phyloP scores from a whole-genome alignment of 2,888 invertebrate species.

The Drosophila multiciliata region DNA sequence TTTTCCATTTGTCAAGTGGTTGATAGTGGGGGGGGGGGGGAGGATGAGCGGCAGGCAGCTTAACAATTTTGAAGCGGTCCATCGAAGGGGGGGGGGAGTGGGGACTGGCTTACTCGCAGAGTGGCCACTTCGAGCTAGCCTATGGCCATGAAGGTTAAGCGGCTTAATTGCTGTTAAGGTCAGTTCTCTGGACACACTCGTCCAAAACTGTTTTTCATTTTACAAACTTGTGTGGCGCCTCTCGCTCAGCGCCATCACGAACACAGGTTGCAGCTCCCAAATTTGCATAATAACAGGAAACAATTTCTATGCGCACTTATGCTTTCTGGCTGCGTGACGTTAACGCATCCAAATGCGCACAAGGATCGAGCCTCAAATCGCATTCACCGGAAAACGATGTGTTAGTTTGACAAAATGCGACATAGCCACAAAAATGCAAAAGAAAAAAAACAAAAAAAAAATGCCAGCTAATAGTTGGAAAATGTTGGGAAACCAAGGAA shows the following conservation, averaged over 20 bases:
- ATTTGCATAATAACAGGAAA: constrained; percentile 78
- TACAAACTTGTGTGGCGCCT: constrained; percentile 25
- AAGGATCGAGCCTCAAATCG: background rate
- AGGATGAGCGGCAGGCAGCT: constrained; percentile 29
- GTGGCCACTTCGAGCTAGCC: constrained; percentile 19
- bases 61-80: constrained; percentile 62
- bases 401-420: constrained; percentile 75
- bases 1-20: constrained; percentile 72
- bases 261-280: constrained; percentile 27
- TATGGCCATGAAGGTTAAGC: constrained; percentile 55
- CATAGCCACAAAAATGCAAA: constrained; percentile 16
- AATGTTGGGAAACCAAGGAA: background rate
- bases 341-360: constrained; percentile 18
- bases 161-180: constrained; percentile 78
- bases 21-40: constrained; percentile 15
- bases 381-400: constrained; percentile 69
- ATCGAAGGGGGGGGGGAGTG: background rate
- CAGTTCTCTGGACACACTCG: constrained; percentile 42
- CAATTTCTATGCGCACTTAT: constrained; percentile 67
- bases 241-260: constrained; percentile 10
- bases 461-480: background rate
- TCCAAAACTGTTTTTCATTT: constrained; percentile 50
- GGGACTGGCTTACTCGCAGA: constrained; percentile 8
- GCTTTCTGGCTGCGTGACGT: constrained; percentile 61
- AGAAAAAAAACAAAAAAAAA: background rate